phyloP scores from a whole-genome alignment of 2,888 invertebrate species.

The Strigamia crassipes region DNA sequence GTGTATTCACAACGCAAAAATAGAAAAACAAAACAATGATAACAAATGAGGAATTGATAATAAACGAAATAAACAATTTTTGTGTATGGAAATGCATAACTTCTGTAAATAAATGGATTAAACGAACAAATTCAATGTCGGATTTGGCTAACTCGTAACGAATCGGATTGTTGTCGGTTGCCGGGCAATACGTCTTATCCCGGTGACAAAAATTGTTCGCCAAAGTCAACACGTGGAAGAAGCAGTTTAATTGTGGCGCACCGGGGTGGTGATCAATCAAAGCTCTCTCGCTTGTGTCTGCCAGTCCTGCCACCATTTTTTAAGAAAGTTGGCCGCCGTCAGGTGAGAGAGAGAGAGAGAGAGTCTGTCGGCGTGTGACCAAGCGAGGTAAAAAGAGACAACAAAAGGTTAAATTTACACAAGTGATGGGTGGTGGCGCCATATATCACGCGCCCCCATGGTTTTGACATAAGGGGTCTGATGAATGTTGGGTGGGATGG shows the following conservation, averaged over 20 bases:
- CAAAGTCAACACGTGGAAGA: not conserved
- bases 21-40: no score
- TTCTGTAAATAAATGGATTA: no score
- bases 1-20: no score
- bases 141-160: no score
- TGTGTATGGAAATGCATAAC: no score
- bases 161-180: no score
- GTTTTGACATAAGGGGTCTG: conserved; percentile 26
- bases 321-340: not conserved
- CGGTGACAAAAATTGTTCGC: not conserved
- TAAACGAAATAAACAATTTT: no score
- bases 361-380: conserved; percentile 7
- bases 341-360: conserved; percentile 14
- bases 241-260: not conserved
- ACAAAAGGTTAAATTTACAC: conserved; percentile 14
- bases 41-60: no score
- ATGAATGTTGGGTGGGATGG: conserved; percentile 21
- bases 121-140: no score
- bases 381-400: not conserved
- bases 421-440: conserved; percentile 17
- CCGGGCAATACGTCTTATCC: not conserved
- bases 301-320: not conserved
- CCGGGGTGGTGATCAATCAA: conserved; percentile 26
- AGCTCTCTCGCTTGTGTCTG: not conserved
- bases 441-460: conserved; percentile 8